Evolutionary conservation across 2,888 invertebrate species (phyloP).

Genomic region (Drosophila neotestacea): DNA sequence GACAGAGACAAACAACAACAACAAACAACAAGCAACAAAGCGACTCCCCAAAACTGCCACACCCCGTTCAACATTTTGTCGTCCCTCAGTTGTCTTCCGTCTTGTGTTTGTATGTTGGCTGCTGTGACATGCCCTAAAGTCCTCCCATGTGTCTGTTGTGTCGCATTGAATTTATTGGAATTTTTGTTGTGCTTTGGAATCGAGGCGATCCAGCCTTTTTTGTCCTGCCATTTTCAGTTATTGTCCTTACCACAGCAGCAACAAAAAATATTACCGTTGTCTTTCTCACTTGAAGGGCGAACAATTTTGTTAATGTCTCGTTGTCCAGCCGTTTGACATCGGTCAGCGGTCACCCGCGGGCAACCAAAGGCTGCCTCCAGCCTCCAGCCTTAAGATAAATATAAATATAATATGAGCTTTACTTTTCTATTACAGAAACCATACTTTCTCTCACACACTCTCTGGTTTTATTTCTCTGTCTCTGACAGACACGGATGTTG

Average conservation of each 20-base stretch:
- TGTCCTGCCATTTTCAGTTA: conserved; percentile 36
- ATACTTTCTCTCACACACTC: neutral
- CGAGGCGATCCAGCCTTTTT: conserved; percentile 40
- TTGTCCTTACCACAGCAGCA: conserved; percentile 37
- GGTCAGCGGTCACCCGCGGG: conserved; percentile 66
- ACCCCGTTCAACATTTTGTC: conserved; percentile 35
- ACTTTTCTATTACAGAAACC: conserved; percentile 53
- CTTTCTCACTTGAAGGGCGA: conserved; percentile 34
- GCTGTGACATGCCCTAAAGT: conserved; percentile 78
- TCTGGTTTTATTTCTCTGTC: neutral
- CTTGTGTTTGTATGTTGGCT: conserved; percentile 20
- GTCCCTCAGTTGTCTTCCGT: conserved; percentile 7
- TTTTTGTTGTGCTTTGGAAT: conserved; percentile 70
- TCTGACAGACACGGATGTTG: conserved; percentile 20
- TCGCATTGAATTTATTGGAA: conserved; percentile 82
- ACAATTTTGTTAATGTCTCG: conserved; percentile 75
- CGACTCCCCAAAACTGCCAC: conserved; percentile 25
- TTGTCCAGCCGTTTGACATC: conserved; percentile 68
- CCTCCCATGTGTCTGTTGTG: conserved; percentile 79
- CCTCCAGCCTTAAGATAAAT: conserved; percentile 38
- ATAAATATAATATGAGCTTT: conserved; percentile 71
- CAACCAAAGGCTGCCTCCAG: conserved; percentile 28
- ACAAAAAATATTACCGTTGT: conserved; percentile 60
- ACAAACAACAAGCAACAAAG: conserved; percentile 26
- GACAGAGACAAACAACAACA: conserved; percentile 69